A percentile compares a stretch with the other conserved stretches of the same genome.
These are phyloP conservation scores for Drosophila hamatofila DNA, from an alignment of 2,888 invertebrate genomes.

Conservation along the genomic window DNA sequence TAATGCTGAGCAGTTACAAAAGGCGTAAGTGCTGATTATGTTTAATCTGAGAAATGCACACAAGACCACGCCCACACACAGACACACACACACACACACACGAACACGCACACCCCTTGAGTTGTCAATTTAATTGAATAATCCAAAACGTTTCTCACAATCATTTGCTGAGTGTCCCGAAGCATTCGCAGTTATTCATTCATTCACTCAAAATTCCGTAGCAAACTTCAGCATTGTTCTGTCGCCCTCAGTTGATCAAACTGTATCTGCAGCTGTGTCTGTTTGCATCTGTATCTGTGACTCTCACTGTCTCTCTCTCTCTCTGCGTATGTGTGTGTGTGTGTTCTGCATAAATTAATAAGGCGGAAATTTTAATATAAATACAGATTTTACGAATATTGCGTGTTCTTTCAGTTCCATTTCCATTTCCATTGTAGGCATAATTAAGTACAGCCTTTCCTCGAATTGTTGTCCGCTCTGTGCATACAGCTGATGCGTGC, in stretches of 20 bases:
- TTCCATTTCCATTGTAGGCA: constrained; percentile 52
- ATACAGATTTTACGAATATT: constrained; percentile 58
- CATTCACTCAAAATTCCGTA: constrained; percentile 53
- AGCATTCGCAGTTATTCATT: constrained; percentile 34
- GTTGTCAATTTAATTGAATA: constrained; percentile 76
- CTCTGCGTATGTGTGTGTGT: not conserved
- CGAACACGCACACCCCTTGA: constrained; percentile 51
- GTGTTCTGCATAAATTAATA: constrained; percentile 72
- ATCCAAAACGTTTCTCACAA: constrained; percentile 71
- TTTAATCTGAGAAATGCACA: constrained; percentile 40
- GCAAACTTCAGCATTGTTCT: constrained; percentile 67
- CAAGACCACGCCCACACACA: constrained; percentile 25
- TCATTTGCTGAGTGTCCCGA: constrained; percentile 51
- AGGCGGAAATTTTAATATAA: constrained; percentile 83
- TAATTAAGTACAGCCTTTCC: constrained; percentile 66
- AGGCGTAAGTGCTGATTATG: constrained; percentile 50
- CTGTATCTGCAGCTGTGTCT: constrained; percentile 37
- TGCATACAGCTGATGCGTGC: constrained; percentile 20
- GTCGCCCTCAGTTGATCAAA: constrained; percentile 51
- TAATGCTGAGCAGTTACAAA: constrained; percentile 42
- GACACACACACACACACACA: constrained; percentile 19
- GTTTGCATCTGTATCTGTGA: not conserved
- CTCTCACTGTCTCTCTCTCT: not conserved
- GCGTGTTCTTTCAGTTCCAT: constrained; percentile 40
- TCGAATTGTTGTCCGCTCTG: constrained; percentile 37